These are phyloP conservation scores for Fistularia tabacaria DNA, from an alignment of 2,797 vertebrate genomes.

Conservation along the genomic window DNA sequence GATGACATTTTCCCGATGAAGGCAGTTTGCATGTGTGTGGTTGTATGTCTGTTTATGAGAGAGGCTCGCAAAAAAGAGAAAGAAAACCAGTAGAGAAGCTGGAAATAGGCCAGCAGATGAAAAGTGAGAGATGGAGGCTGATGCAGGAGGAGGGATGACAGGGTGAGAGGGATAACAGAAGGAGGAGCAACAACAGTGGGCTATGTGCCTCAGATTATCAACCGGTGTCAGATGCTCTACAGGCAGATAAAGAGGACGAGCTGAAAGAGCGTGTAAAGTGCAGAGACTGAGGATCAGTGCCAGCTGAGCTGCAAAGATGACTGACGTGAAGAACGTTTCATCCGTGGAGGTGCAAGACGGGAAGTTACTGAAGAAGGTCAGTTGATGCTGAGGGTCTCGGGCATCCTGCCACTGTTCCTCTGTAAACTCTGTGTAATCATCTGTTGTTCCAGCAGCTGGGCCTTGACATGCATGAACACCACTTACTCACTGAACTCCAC, in stretches of 20 bases:
- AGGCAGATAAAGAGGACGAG: slow-evolving; percentile 53
- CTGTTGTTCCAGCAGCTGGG: background rate
- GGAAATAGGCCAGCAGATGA: slow-evolving; percentile 3
- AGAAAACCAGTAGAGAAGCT: too few species aligned
- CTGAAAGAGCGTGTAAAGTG: slow-evolving; percentile 9
- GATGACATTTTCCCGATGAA: too few species aligned
- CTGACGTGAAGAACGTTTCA: slow-evolving; percentile 57
- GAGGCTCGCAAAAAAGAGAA: too few species aligned
- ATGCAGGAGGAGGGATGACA: slow-evolving; percentile 39
- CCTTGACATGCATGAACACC: slow-evolving; percentile 2
- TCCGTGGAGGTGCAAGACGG: slow-evolving; percentile 62
- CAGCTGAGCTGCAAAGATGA: slow-evolving; percentile 56
- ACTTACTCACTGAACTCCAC: background rate
- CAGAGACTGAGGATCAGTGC: too few species aligned
- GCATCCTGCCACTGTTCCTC: slow-evolving; percentile 5
- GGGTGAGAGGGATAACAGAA: slow-evolving; percentile 40
- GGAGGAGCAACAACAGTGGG: slow-evolving; percentile 57
- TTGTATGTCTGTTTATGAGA: background rate
- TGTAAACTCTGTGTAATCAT: slow-evolving; percentile 1
- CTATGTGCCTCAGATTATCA: slow-evolving; percentile 65
- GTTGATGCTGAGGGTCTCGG: slow-evolving; percentile 21
- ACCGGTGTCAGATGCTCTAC: slow-evolving; percentile 54
- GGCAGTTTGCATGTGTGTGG: too few species aligned
- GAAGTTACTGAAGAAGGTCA: slow-evolving; percentile 74
- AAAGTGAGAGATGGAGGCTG: slow-evolving; percentile 35